Conservation (phyloP, 1,140 invertebrate genomes). For the Aleiodes sp. region DNA sequence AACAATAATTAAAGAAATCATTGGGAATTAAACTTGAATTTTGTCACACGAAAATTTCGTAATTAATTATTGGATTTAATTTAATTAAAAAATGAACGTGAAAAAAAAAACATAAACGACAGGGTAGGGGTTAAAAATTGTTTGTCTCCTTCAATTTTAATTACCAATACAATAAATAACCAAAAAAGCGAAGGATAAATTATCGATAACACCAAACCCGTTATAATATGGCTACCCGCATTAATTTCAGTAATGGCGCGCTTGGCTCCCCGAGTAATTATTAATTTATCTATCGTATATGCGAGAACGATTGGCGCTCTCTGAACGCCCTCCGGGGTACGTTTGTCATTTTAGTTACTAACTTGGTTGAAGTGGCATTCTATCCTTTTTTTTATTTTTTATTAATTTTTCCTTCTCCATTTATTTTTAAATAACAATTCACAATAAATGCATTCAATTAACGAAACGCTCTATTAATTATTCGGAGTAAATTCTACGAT, state of each 20-base stretch:
- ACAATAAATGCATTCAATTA: constrained; percentile 10
- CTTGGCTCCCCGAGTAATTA: constrained; percentile 44
- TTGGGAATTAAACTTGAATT: too few relatives aligned
- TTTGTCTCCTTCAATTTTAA: too few relatives aligned
- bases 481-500: not conserved
- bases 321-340: constrained; percentile 41
- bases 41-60: not conserved
- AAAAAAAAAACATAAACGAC: too few relatives aligned
- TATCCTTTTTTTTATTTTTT: not conserved
- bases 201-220: constrained; percentile 40
- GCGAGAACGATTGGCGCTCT: constrained; percentile 47
- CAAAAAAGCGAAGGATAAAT: constrained; percentile 23
- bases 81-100: not conserved
- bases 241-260: constrained; percentile 55
- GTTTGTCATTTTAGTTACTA: constrained; percentile 43
- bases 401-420: not conserved
- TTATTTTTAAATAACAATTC: constrained; percentile 18
- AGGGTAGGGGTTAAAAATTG: too few relatives aligned
- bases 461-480: not conserved
- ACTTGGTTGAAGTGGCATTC: constrained; percentile 19
- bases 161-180: not conserved
- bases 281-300: constrained; percentile 54
- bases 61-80: constrained; percentile 41
- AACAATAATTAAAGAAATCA: too few relatives aligned
- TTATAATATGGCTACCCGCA: constrained; percentile 44